Evolutionary conservation across 2,113 vertebrate species (phyloP), one percentile per base, ranked within the genome.

Genomic region (Laticauda laticaudata): DNA sequence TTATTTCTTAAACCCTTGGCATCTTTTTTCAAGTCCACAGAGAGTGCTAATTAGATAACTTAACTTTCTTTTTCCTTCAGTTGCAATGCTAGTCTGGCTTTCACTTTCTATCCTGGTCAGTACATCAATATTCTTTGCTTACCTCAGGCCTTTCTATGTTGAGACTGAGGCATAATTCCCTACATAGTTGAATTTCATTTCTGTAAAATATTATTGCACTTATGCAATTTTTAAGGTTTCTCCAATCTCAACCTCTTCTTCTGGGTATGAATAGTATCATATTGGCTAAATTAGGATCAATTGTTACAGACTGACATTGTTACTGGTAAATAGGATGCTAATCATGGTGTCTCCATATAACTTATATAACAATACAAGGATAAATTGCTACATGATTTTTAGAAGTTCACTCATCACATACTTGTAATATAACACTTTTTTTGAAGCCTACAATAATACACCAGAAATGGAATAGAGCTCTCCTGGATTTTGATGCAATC

Each of bases 381-480:
- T 96, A 95, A 96, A 97, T 92, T 94, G 95, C 93, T 95, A 96
- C 96, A 96, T 97, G 96, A 34, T 95, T 95, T 96, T 96, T 97
- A 95, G 96, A 97, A 95, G 96, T 95, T 96, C 96, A 94, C 54
- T 90, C 94, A 96, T 93, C 91, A 91, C 0, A 0, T 90, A 93
- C 96, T 97, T 95, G 94, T 94, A 95, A 96, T 94, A 95, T 94
- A 97, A 94, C 94, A 97, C 95, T 97, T 98, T 97, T 34, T 48
- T 55, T 5, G 95, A 96, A 81, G 75, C 75, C 69, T 81, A 39
- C 95, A 96, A 96, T 95, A 96, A 97, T 96, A 96, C 92, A 96
- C 97, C 97, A 96, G 96, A 97, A 96, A 96, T 95, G 93, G 15
- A 97, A 96, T 96, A 95, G 95, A 92, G 92, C 94, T 97, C 97